A percentile compares a stretch with the other conserved stretches of the same genome.
phyloP scores from a whole-genome alignment of 2,797 vertebrate species.

The Neosilurus mollespiculum region DNA sequence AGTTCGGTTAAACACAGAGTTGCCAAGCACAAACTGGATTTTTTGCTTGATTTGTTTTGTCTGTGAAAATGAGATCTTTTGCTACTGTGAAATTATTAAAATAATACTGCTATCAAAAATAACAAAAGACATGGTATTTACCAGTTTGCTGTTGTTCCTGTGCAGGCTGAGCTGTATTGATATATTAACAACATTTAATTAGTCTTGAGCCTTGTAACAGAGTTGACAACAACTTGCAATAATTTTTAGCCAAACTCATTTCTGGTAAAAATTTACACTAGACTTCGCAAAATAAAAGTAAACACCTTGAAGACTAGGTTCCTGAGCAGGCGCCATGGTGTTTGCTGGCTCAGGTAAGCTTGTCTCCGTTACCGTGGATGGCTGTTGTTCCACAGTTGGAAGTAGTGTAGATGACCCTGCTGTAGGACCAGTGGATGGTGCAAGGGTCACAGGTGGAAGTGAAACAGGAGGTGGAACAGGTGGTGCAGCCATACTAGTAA shows the following conservation, averaged over 20 bases:
- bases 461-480: constrained; percentile 59
- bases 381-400: constrained; percentile 50
- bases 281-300: not conserved
- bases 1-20: not conserved
- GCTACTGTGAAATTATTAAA: not conserved
- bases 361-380: constrained; percentile 57
- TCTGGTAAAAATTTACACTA: not conserved
- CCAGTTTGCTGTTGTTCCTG: constrained; percentile 71
- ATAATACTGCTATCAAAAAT: not conserved
- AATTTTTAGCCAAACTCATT: not conserved
- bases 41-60: not conserved
- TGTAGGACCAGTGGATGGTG: constrained; percentile 56
- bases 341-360: constrained; percentile 46
- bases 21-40: not conserved
- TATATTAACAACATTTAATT: constrained; percentile 8
- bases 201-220: not conserved
- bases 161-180: constrained; percentile 64
- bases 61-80: not conserved
- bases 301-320: constrained; percentile 67
- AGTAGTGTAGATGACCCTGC: constrained; percentile 54
- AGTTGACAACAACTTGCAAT: not conserved
- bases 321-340: constrained; percentile 52
- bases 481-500: constrained; percentile 62
- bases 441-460: constrained; percentile 54
- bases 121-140: constrained; percentile 51